Evolutionary conservation across 2,113 vertebrate genomes (phyloP).

Genomic region (Corythornis vintsioides): DNA sequence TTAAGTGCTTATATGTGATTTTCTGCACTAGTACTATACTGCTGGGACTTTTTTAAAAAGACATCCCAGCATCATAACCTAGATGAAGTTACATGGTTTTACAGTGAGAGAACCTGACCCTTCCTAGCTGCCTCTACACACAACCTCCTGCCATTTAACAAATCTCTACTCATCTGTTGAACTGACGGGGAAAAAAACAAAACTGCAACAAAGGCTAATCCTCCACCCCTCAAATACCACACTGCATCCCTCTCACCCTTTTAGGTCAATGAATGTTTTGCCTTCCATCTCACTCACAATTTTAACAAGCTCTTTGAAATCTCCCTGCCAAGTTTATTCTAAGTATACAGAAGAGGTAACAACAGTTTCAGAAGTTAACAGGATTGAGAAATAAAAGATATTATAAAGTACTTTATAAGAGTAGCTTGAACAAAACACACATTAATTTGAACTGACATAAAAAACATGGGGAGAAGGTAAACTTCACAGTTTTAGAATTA

Average conservation of each 20-base stretch:
- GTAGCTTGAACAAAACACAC: slow-evolving; percentile 1
- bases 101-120: not conserved
- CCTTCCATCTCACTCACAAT: not conserved
- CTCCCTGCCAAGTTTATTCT: not conserved
- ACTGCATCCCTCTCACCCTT: not conserved
- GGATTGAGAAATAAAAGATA: not conserved
- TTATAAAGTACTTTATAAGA: not conserved
- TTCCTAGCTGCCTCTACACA: not conserved
- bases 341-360: not conserved
- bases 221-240: not conserved
- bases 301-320: not conserved
- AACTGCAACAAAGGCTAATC: not conserved
- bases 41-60: not conserved
- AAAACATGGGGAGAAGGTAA: not conserved
- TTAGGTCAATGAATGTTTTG: not conserved
- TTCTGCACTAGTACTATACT: not conserved
- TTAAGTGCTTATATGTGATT: not conserved
- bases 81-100: not conserved
- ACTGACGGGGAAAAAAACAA: not conserved
- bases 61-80: not conserved
- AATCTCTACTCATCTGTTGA: not conserved
- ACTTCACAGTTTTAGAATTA: slow-evolving; percentile 23
- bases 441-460: not conserved
- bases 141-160: not conserved
- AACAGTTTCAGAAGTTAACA: not conserved